phyloP scores from a whole-genome alignment of 2,888 invertebrate species.

The Aromia moschata region DNA sequence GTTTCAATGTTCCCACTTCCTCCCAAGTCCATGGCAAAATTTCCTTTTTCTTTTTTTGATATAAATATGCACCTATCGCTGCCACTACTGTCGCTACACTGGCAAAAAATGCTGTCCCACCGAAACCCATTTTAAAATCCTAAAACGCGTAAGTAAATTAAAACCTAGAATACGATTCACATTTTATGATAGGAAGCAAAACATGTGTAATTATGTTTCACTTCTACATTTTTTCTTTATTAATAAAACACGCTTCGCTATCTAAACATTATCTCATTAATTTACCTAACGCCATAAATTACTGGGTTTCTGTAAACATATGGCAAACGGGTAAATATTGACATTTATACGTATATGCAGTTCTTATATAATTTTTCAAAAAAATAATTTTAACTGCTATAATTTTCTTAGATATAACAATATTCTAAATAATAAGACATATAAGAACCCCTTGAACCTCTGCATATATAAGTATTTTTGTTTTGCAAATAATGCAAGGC shows the following conservation, averaged over 20 bases:
- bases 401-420: too few relatives aligned
- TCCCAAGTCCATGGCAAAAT: slow-evolving; percentile 56
- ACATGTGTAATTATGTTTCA: too few relatives aligned
- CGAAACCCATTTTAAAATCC: slow-evolving; percentile 41
- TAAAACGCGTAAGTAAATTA: slow-evolving; percentile 8
- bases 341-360: neutral
- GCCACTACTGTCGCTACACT: slow-evolving; percentile 32
- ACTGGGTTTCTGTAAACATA: neutral
- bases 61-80: slow-evolving; percentile 26
- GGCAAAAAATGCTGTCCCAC: slow-evolving; percentile 38
- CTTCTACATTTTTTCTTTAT: too few relatives aligned
- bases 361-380: neutral
- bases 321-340: slow-evolving; percentile 11
- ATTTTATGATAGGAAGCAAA: too few relatives aligned
- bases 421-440: too few relatives aligned
- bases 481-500: too few relatives aligned
- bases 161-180: too few relatives aligned
- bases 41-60: slow-evolving; percentile 39
- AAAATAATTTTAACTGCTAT: too few relatives aligned
- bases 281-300: slow-evolving; percentile 10
- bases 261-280: neutral
- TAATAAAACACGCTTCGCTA: neutral
- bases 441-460: too few relatives aligned
- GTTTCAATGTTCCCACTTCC: slow-evolving; percentile 54
- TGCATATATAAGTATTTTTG: too few relatives aligned